These are phyloP conservation scores for Chrysochloris asiatica DNA, from an alignment of 2,113 vertebrate genomes.

Conservation along the genomic window DNA sequence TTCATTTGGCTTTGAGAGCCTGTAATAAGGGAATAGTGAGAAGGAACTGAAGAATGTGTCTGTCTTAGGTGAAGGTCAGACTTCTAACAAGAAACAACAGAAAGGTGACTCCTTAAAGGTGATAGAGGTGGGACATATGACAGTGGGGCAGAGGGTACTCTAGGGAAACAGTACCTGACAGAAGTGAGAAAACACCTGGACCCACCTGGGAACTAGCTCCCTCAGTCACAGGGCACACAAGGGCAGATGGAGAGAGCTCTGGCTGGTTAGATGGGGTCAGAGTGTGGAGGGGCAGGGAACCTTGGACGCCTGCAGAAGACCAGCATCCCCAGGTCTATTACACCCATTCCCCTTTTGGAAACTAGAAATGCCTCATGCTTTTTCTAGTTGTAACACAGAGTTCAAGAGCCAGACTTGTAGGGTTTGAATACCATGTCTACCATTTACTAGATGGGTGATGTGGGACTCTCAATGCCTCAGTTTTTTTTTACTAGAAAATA, in stretches of 20 bases:
- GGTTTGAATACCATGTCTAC: background rate
- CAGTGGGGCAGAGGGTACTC: accelerated
- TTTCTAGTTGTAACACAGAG: background rate
- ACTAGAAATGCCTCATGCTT: background rate
- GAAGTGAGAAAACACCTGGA: background rate
- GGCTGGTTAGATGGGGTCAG: background rate
- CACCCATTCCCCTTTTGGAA: background rate
- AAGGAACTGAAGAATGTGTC: too few species aligned
- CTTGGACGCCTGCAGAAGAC: background rate
- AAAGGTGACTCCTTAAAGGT: background rate
- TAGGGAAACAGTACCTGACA: background rate
- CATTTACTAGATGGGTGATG: background rate
- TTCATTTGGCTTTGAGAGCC: background rate
- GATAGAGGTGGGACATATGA: background rate
- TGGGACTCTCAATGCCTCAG: background rate
- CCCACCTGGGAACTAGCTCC: background rate
- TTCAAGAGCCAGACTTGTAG: background rate
- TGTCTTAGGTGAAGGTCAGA: accelerated
- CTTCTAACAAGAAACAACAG: background rate
- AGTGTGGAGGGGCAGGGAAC: background rate
- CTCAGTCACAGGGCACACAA: background rate
- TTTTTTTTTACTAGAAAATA: background rate
- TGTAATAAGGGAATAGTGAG: accelerated
- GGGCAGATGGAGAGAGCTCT: background rate
- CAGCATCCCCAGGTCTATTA: background rate